Percentiles rank a stretch among this genome's conserved stretches.
Conservation (phyloP, 2,888 invertebrate species). For the Drosophila fungiperda region DNA sequence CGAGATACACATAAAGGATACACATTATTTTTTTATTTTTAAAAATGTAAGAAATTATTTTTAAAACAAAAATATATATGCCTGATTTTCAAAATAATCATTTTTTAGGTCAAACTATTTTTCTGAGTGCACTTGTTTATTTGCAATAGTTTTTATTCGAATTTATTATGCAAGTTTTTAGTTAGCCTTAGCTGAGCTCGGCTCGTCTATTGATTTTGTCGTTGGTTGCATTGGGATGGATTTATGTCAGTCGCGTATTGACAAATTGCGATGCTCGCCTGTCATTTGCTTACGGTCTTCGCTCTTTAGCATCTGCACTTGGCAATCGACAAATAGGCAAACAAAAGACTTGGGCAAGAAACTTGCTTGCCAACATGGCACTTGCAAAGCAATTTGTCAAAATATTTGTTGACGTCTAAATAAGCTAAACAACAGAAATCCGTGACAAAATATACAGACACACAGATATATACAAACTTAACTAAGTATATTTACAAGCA, state of each 20-base stretch:
- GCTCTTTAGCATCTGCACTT: conserved; percentile 46
- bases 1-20: not conserved
- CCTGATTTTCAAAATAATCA: not conserved
- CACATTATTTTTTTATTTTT: not conserved
- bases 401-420: conserved; percentile 50
- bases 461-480: conserved; percentile 1
- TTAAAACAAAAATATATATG: not conserved
- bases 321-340: conserved; percentile 45
- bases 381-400: conserved; percentile 57
- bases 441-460: conserved; percentile 46
- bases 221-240: conserved; percentile 57
- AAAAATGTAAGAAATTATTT: too few relatives aligned
- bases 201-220: conserved; percentile 57
- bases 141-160: conserved; percentile 56
- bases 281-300: conserved; percentile 55
- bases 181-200: conserved; percentile 14
- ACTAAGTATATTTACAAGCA: conserved; percentile 10
- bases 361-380: conserved; percentile 37
- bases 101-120: not conserved
- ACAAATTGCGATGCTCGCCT: conserved; percentile 65
- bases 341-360: conserved; percentile 62
- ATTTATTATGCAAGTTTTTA: conserved; percentile 68
- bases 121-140: conserved; percentile 44
- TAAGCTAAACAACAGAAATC: conserved; percentile 37
- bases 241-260: conserved; percentile 71